Evolutionary conservation across 1,140 invertebrate species (phyloP).

Genomic region (Oncopeltus fasciatus): DNA sequence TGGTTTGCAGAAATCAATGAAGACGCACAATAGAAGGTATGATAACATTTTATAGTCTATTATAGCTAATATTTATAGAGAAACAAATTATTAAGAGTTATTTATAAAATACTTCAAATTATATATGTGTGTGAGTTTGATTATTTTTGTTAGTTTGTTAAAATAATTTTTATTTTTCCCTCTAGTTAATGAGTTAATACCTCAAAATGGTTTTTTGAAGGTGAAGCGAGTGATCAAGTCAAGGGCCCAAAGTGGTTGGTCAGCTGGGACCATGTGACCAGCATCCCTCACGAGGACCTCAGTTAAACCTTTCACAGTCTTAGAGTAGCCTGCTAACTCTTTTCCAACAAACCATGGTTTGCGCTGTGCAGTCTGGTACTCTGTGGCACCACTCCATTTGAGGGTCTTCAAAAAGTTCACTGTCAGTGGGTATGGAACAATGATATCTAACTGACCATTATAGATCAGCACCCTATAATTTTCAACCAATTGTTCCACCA

Average conservation of each 20-base stretch:
- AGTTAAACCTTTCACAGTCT: constrained; percentile 39
- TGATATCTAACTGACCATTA: constrained; percentile 64
- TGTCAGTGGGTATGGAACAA: constrained; percentile 64
- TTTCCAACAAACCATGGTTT: constrained; percentile 18
- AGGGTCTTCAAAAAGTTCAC: constrained; percentile 45
- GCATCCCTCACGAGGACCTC: constrained; percentile 68
- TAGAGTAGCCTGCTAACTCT: constrained; percentile 23
- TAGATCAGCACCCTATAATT: constrained; percentile 58
- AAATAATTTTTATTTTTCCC: no score
- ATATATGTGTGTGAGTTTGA: no score
- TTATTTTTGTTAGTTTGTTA: no score
- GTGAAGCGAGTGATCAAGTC: constrained; percentile 67
- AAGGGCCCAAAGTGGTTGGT: constrained; percentile 63
- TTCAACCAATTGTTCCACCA: constrained; percentile 51
- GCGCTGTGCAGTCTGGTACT: constrained; percentile 47
- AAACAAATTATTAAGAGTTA: no score
- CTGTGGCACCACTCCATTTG: constrained; percentile 46
- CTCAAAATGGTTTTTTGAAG: constrained; percentile 43
- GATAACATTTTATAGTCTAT: no score
- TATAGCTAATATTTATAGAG: no score
- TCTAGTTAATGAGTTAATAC: no score
- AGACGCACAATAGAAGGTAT: no score
- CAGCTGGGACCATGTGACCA: constrained; percentile 69
- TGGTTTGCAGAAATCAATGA: no score
- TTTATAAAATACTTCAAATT: no score